Percentiles rank a stretch among this genome's conserved stretches.
These are phyloP conservation scores for Kryptolebias ocellatus DNA, from an alignment of 2,797 vertebrate species.

Conservation along the genomic window DNA sequence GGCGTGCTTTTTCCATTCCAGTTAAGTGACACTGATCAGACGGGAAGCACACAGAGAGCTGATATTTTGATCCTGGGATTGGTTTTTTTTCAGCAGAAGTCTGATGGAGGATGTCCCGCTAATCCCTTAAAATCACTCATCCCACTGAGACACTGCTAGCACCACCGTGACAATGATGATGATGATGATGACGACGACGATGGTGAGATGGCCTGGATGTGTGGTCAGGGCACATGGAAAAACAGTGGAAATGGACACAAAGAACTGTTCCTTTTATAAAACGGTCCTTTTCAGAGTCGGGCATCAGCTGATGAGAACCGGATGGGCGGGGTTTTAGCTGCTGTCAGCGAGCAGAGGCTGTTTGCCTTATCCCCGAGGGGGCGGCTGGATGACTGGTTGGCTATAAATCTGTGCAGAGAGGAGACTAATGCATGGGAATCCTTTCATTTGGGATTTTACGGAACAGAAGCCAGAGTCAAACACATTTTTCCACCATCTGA, in stretches of 20 bases:
- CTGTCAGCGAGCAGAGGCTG: conserved; percentile 29
- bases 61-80: conserved; percentile 62
- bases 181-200: conserved; percentile 48
- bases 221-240: conserved; percentile 33
- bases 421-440: conserved; percentile 64
- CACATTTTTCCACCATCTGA: conserved; percentile 37
- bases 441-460: conserved; percentile 66
- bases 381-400: conserved; percentile 39
- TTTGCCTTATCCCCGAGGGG: conserved; percentile 40
- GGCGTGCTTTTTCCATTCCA: conserved; percentile 41
- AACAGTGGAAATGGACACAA: not conserved
- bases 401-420: conserved; percentile 55
- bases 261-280: conserved; percentile 37
- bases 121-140: conserved; percentile 74
- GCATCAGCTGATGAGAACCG: conserved; percentile 10
- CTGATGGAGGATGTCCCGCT: conserved; percentile 70
- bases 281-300: conserved; percentile 19
- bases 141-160: conserved; percentile 65
- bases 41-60: conserved; percentile 36
- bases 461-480: conserved; percentile 53
- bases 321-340: conserved; percentile 16
- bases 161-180: conserved; percentile 61
- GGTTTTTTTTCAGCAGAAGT: conserved; percentile 58
- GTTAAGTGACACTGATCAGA: conserved; percentile 49
- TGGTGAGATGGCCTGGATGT: conserved; percentile 54